These are phyloP conservation scores for Pavo muticus DNA, from an alignment of 2,113 vertebrate species.

Conservation along the genomic window DNA sequence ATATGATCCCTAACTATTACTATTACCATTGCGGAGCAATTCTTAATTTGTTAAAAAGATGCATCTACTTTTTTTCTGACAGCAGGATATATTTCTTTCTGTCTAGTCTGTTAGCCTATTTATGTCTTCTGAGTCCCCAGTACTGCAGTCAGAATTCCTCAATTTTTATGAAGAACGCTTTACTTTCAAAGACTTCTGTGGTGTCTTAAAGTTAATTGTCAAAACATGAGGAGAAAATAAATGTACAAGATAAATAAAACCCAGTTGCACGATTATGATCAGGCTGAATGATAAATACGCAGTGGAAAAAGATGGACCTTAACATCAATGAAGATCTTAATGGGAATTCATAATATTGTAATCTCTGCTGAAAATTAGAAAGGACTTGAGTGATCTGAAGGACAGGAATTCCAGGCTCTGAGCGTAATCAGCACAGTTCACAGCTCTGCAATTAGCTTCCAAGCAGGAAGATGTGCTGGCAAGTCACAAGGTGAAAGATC, in stretches of 20 bases:
- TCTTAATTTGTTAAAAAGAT: not conserved
- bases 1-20: not conserved
- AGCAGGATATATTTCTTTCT: not conserved
- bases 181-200: not conserved
- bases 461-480: not conserved
- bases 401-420: not conserved
- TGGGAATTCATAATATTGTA: not conserved
- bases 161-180: not conserved
- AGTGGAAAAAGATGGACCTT: not conserved
- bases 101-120: not conserved
- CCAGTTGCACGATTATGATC: not conserved
- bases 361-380: not conserved
- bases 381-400: not conserved
- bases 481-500: not conserved
- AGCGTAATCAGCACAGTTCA: not conserved
- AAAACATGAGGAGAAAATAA: not conserved
- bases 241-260: not conserved
- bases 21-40: not conserved
- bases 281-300: not conserved
- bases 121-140: not conserved
- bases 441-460: not conserved
- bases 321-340: not conserved
- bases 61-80: not conserved
- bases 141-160: not conserved
- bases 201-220: not conserved